phyloP scores from a whole-genome alignment of 35 echinoderm and acorn worm genomes.

The Apostichopus parvimensis region DNA sequence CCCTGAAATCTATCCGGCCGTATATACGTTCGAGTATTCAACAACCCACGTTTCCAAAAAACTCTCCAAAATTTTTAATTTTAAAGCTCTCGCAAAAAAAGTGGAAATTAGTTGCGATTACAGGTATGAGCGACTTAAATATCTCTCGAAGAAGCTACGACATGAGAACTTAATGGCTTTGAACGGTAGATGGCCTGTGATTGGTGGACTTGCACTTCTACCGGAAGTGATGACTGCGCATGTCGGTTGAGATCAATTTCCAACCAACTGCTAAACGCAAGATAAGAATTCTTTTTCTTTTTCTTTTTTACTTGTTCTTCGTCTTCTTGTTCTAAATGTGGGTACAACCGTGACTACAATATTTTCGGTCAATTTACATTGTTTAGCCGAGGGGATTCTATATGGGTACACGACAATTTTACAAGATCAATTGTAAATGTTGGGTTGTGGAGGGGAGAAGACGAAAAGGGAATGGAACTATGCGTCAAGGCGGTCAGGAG shows the following conservation, averaged over 20 bases:
- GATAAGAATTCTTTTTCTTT: neutral
- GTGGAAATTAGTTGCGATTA: slow-evolving; percentile 32
- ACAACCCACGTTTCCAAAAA: neutral
- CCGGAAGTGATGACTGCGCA: slow-evolving; percentile 6
- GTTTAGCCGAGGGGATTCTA: neutral
- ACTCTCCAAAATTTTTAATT: slow-evolving; percentile 4
- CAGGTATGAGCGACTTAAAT: slow-evolving; percentile 43
- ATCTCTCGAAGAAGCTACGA: neutral
- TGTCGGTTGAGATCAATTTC: slow-evolving; percentile 10
- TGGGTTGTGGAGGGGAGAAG: too few species aligned
- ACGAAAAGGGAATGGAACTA: too few species aligned
- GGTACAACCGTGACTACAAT: neutral
- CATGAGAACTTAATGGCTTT: slow-evolving; percentile 12
- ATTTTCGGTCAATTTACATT: neutral
- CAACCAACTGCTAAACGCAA: neutral
- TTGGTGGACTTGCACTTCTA: neutral
- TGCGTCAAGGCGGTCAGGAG: too few species aligned
- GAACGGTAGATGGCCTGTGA: neutral
- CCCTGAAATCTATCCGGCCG: neutral
- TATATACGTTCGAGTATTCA: neutral
- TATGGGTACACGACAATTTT: neutral
- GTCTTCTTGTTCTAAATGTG: neutral
- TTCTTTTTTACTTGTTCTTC: neutral
- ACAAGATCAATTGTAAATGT: too few species aligned
- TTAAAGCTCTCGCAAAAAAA: slow-evolving; percentile 19